Base-by-base conservation (phyloP, 2,888 invertebrate genomes). In the Macrosiphum euphorbiae region DNA sequence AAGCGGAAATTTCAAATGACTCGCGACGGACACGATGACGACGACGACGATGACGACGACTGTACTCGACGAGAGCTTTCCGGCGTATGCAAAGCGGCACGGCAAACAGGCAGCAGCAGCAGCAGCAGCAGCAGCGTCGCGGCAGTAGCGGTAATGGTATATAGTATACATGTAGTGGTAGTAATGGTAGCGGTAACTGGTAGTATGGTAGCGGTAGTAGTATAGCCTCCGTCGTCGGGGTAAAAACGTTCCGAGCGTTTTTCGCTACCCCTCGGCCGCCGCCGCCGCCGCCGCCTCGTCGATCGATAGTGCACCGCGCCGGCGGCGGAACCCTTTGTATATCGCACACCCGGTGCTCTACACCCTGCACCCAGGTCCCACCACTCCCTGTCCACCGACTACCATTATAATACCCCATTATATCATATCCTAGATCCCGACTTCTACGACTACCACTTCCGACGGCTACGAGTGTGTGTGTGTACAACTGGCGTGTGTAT, bases 221-320 rank as follows among this genome's bases (percentile, higher is more conserved):
- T 86, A 50, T 28, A 41, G 78, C 67, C 35, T 35, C 58, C 86
- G 86, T 24, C 67, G 92, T 88, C 78, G 92, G 78, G 88, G 88
- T 26, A 92, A 88, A 92, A 92, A 67, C 88, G 92, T 67, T 28
- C 88, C 91, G 91, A 89, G 89, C 93, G 94, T 86, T 94, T 94
- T 90, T 90, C 94, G 94, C 94, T 86, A 52, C 90, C 94, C 90
- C 61, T 94, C 85, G 90, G 94, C 90, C 50, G 28, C 61, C 67
- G 86, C 58, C 90, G 86, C 28, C 67, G 86, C 47, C 90, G 67
- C 84, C 90, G 78, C 44, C 58, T n/a, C 89, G 50, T 24, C 90
- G 94, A 94, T 94, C 94, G 94, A 94, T 94, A 94, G 67, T 94
- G 94, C 94, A 94, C 94, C 94, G 90, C 92, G 55, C 84, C 78